Base-by-base conservation (phyloP, 2,113 vertebrate species). In the Rhagologus leucostigma region DNA sequence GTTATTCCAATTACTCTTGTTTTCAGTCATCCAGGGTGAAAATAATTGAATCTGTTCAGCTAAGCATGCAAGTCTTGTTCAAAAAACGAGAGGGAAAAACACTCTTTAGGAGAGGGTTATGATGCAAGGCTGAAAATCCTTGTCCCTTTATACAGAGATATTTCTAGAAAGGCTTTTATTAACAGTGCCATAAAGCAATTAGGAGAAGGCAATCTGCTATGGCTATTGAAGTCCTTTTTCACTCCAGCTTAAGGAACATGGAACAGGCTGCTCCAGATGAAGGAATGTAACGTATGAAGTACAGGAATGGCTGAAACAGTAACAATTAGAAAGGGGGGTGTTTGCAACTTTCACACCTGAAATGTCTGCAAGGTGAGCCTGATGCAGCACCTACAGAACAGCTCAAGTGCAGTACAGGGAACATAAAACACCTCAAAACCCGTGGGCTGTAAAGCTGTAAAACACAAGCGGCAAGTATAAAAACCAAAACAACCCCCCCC, bases 11-110 rank as follows among this genome's bases (percentile, higher is more conserved):
- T 93, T 88, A 93, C 39, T 88, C 85, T 75, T 87, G 64, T 95
- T 94, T 95, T 80, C 90, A 95, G 88, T 67, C 90, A 91, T 52
- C 64, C 86, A 60, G 79, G 52, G 85, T 69, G 26, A 96, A 96
- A 94, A 88, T 70, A 94, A 39, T 78, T 90, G 52, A 86, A 85
- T 76, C 76, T 90, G 83, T 93, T 92, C 92, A 96, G 82, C 60
- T 96, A 84, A 93, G 80, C 79, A 85, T 84, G 78, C 70, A 85
- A 82, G 77, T 60, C 71, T 10, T n/a, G 75, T 75, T 93, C 55
- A 90, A 84, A 93, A 93, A 79, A 74, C 37, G 91, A 74, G 70
- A 64, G 65, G 50, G 78, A 49, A 81, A 89, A 87, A 71, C 32
- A 68, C 16, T 82, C 20, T 55, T 16, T 39, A 53, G 57, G 30